Conservation (phyloP, 2,113 vertebrate genomes). For the Chloropsis cyanopogon region DNA sequence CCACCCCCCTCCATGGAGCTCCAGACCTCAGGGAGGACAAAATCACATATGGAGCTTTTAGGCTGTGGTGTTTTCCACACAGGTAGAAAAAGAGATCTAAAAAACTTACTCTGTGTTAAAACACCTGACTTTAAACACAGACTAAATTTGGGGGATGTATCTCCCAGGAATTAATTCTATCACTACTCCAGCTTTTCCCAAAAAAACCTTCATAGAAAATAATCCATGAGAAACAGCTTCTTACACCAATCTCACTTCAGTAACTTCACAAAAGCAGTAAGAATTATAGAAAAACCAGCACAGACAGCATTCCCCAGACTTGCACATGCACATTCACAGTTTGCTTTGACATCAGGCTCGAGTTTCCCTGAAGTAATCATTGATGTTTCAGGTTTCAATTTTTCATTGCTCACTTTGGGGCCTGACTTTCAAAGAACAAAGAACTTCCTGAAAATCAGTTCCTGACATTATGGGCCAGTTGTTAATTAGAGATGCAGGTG, state of each 20-base stretch:
- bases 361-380: neutral
- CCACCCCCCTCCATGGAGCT: rapidly evolving
- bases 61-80: rapidly evolving
- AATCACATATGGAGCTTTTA: neutral
- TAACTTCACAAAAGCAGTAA: neutral
- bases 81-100: neutral
- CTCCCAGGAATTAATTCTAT: neutral
- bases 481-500: slow-evolving; percentile 38
- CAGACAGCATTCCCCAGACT: neutral
- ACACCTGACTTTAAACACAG: neutral
- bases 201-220: neutral
- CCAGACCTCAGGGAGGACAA: neutral
- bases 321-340: neutral
- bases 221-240: neutral
- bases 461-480: neutral
- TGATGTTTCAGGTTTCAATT: neutral
- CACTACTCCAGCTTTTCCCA: neutral
- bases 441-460: slow-evolving; percentile 52
- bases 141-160: neutral
- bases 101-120: neutral
- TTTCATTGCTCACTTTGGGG: neutral
- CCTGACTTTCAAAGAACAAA: slow-evolving; percentile 59
- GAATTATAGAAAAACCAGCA: neutral
- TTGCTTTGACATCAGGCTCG: neutral
- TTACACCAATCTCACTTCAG: neutral